Evolutionary conservation across 2,113 vertebrate genomes (phyloP).

Genomic region (Colaptes auratus): DNA sequence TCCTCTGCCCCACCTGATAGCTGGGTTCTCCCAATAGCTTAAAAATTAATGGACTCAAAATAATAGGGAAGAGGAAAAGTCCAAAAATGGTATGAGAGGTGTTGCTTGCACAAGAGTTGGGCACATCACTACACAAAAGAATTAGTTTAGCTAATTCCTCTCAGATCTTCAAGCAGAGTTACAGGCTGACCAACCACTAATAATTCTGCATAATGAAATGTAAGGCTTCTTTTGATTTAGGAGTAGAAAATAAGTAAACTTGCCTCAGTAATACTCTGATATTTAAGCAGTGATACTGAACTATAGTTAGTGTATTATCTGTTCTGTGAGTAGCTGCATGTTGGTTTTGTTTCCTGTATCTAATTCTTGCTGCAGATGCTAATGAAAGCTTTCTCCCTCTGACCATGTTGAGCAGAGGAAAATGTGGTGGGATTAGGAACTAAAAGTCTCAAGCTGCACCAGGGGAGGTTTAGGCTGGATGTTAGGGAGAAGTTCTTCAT

Average conservation of each 20-base stretch:
- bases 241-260: not conserved
- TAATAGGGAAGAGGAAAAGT: not conserved
- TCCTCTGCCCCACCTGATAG: not conserved
- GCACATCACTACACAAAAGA: not conserved
- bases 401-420: not conserved
- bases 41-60: constrained; percentile 1
- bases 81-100: not conserved
- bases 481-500: too few relatives aligned
- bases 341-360: not conserved
- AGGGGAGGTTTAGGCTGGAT: too few relatives aligned
- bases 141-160: not conserved
- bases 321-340: not conserved
- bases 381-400: not conserved
- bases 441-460: too few relatives aligned
- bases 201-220: not conserved
- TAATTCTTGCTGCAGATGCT: not conserved
- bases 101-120: not conserved
- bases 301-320: not conserved
- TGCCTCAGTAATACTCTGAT: not conserved
- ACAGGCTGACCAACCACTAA: not conserved
- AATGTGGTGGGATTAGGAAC: not conserved
- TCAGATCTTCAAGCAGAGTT: not conserved
- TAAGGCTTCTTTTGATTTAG: not conserved
- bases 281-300: not conserved
- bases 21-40: not conserved